Evolutionary conservation across 2,797 vertebrate species (phyloP).

Genomic region (Sebastes nivosus): DNA sequence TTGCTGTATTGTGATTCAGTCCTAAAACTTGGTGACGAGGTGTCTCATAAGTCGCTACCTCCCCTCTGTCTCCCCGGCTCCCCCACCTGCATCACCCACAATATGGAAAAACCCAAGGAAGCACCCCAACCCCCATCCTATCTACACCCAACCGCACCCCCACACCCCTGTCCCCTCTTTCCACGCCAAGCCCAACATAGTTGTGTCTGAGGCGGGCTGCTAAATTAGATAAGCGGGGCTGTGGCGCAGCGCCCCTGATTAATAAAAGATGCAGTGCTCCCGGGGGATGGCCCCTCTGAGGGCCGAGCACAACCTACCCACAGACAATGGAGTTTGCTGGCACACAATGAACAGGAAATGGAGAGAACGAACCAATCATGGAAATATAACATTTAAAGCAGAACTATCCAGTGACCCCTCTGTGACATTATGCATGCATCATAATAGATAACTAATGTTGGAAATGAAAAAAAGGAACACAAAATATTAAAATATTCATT

Average conservation of each 20-base stretch:
- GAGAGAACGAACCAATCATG: constrained; percentile 82
- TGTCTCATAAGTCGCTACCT: constrained; percentile 80
- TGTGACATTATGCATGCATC: constrained; percentile 68
- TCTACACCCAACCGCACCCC: constrained; percentile 60
- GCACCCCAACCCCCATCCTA: constrained; percentile 55
- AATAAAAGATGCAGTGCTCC: constrained; percentile 88
- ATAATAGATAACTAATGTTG: constrained; percentile 70
- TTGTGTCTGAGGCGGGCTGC: constrained; percentile 82
- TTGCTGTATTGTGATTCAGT: constrained; percentile 88
- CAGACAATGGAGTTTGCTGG: constrained; percentile 80
- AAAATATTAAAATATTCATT: constrained; percentile 73
- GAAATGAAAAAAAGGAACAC: constrained; percentile 42
- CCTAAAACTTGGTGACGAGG: constrained; percentile 83
- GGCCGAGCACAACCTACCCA: constrained; percentile 66
- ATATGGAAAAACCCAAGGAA: constrained; percentile 59
- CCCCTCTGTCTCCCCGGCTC: constrained; percentile 27
- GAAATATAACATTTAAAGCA: constrained; percentile 83
- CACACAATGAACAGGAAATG: constrained; percentile 86
- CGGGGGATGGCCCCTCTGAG: constrained; percentile 81
- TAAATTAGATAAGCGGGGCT: constrained; percentile 88
- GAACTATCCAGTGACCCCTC: constrained; percentile 64
- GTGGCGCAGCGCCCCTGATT: constrained; percentile 84
- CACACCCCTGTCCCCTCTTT: constrained; percentile 62
- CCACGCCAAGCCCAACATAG: constrained; percentile 73
- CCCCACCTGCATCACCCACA: constrained; percentile 50